These are phyloP conservation scores for Leptestheria dahalacensis DNA, from an alignment of 1,140 invertebrate species.

Conservation along the genomic window DNA sequence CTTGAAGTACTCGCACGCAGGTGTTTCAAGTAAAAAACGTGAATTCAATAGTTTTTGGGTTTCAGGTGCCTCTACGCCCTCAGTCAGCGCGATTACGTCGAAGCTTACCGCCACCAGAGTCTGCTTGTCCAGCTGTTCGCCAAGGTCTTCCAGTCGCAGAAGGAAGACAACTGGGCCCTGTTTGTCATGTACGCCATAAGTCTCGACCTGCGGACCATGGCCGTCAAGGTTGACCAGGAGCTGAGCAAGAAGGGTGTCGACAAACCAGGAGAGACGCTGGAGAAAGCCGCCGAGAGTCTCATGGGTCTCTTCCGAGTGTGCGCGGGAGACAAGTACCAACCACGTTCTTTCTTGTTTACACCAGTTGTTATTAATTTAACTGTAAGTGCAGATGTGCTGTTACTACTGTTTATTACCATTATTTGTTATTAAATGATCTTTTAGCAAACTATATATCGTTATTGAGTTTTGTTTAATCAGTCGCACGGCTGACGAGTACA, in stretches of 20 bases:
- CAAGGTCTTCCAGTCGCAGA: conserved; percentile 68
- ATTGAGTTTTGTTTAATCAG: conserved; percentile 29
- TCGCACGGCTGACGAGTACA: conserved; percentile 66
- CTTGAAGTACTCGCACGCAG: conserved; percentile 43
- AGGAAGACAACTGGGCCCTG: conserved; percentile 92
- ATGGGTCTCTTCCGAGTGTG: conserved; percentile 92
- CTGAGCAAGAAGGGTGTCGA: conserved; percentile 23
- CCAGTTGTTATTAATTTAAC: too few relatives aligned
- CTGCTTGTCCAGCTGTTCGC: conserved; percentile 59
- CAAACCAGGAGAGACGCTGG: conserved; percentile 51
- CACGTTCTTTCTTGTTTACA: conserved; percentile 8
- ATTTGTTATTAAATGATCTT: too few relatives aligned
- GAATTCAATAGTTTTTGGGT: too few relatives aligned
- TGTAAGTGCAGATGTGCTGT: too few relatives aligned
- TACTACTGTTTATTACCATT: too few relatives aligned
- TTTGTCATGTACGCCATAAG: conserved; percentile 79
- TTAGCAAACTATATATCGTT: too few relatives aligned
- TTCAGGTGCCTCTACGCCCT: conserved; percentile 46
- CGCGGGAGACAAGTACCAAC: conserved; percentile 69
- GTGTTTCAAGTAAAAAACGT: too few relatives aligned
- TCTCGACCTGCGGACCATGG: conserved; percentile 71
- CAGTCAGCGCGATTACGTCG: conserved; percentile 45
- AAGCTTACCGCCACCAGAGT: conserved; percentile 65
- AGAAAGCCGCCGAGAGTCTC: conserved; percentile 85
- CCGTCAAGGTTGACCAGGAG: conserved; percentile 54